Conservation (phyloP, 2,797 vertebrate species). For the Hapalemur alaotrensis region DNA sequence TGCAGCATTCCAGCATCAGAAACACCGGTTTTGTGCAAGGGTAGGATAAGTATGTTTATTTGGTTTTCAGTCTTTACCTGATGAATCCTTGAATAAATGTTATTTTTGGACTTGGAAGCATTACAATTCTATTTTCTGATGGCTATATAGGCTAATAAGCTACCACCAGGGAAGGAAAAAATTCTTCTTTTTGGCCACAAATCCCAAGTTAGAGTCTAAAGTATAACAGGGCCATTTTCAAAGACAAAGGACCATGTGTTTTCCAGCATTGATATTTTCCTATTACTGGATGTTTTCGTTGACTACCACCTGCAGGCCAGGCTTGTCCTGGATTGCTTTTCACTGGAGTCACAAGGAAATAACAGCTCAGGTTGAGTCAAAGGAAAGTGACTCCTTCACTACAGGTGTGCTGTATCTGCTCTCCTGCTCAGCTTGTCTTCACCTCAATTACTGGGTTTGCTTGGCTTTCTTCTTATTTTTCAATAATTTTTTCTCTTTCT, state of each 20-base stretch:
- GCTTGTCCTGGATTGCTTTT: neutral
- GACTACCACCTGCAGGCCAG: neutral
- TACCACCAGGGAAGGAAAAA: neutral
- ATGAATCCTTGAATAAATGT: neutral
- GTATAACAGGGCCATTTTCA: conserved; percentile 34
- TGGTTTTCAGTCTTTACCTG: conserved; percentile 24
- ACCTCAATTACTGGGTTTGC: neutral
- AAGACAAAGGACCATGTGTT: conserved; percentile 55
- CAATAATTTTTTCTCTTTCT: neutral
- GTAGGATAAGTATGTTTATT: neutral
- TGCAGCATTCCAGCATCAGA: neutral
- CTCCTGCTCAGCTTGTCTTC: neutral
- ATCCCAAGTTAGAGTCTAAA: conserved; percentile 26
- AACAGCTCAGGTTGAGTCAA: neutral
- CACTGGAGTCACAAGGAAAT: neutral
- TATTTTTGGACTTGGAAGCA: conserved; percentile 31
- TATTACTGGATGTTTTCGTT: conserved; percentile 31
- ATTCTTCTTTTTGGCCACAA: conserved; percentile 45
- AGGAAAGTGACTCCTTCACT: neutral
- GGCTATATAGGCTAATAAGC: conserved; percentile 16
- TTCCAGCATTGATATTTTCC: conserved; percentile 43
- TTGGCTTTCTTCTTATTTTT: neutral
- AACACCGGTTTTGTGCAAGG: neutral
- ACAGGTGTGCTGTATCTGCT: neutral
- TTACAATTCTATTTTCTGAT: conserved; percentile 31